These are phyloP conservation scores for Silurus meridionalis DNA, from an alignment of 2,113 vertebrate genomes.

Conservation along the genomic window DNA sequence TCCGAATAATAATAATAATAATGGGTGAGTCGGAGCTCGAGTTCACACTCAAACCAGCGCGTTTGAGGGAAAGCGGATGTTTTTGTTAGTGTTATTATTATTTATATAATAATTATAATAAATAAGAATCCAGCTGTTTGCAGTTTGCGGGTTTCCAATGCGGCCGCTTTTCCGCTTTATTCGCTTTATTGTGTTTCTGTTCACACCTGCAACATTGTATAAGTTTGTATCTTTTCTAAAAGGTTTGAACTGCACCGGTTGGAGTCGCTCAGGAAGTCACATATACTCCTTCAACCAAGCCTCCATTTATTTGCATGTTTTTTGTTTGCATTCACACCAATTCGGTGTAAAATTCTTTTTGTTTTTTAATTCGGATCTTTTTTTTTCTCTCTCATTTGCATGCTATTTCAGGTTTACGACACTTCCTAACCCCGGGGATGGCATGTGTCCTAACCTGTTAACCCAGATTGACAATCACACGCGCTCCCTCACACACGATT, in stretches of 20 bases:
- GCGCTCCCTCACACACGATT: not conserved
- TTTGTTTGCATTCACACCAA: too few species aligned
- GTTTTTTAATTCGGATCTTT: too few species aligned
- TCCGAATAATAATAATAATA: too few species aligned
- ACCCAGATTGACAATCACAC: constrained; percentile 21
- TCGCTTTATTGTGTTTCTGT: not conserved
- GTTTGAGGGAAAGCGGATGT: not conserved
- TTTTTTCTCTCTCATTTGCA: not conserved
- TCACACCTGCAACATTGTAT: not conserved
- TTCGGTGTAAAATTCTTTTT: too few species aligned
- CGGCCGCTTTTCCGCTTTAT: not conserved
- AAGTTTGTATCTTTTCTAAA: too few species aligned
- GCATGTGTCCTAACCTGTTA: constrained; percentile 38
- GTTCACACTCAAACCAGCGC: not conserved
- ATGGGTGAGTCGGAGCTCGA: constrained; percentile 65
- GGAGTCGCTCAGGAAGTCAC: too few species aligned
- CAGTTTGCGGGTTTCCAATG: constrained; percentile 50
- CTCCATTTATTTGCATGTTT: too few species aligned
- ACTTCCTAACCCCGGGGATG: not conserved
- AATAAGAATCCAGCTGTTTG: too few species aligned
- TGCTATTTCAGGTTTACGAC: not conserved
- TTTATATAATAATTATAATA: too few species aligned
- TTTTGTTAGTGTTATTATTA: too few species aligned
- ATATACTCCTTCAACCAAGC: too few species aligned
- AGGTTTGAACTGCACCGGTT: too few species aligned